Percentiles rank a stretch among this genome's conserved stretches.
phyloP scores from a whole-genome alignment of 1,140 invertebrate species.

The Onthophagus taurus region DNA sequence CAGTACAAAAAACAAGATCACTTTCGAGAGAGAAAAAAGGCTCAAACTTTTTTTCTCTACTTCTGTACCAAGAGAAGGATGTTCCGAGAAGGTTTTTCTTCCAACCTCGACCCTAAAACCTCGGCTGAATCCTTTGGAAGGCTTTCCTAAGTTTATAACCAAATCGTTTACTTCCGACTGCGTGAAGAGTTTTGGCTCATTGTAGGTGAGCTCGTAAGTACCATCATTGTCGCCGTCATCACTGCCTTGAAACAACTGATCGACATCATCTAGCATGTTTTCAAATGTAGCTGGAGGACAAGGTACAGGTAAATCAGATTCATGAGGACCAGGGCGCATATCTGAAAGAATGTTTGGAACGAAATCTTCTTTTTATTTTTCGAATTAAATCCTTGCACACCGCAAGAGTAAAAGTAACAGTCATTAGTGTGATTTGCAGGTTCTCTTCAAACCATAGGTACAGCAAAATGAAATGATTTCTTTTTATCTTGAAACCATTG shows the following conservation, averaged over 20 bases:
- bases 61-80: neutral
- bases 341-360: constrained; percentile 4
- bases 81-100: constrained; percentile 3
- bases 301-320: constrained; percentile 1
- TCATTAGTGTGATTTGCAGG: too few species aligned
- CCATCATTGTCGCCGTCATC: neutral
- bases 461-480: too few species aligned
- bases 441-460: too few species aligned
- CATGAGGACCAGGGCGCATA: constrained; percentile 5
- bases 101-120: too few species aligned
- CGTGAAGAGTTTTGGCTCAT: constrained; percentile 9
- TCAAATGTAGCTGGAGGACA: constrained; percentile 4
- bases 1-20: constrained; percentile 2
- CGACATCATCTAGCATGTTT: neutral
- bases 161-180: constrained; percentile 7
- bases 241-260: constrained; percentile 5
- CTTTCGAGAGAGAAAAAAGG: constrained; percentile 1
- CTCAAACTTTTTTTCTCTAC: constrained; percentile 5
- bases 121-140: constrained; percentile 5
- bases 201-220: constrained; percentile 1
- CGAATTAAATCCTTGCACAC: constrained; percentile 7
- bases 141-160: constrained; percentile 7
- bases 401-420: constrained; percentile 8
- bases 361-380: constrained; percentile 6
- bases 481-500: too few species aligned